Base-by-base conservation (phyloP, 2,797 vertebrate genomes). In the Hirundo rustica region DNA sequence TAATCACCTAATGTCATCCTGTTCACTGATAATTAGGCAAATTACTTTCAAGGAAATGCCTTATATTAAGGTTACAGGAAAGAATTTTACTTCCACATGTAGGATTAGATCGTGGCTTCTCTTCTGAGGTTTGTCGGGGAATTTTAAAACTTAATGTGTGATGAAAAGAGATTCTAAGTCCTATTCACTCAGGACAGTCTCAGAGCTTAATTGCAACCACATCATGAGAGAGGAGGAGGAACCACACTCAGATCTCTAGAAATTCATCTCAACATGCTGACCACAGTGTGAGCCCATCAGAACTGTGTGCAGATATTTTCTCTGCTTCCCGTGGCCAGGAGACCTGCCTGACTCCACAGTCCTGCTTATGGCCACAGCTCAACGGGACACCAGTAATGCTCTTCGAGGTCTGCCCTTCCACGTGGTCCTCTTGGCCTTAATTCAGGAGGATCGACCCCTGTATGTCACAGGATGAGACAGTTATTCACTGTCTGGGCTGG, bases 1-100 rank as follows among this genome's bases (percentile, higher is more conserved):
- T 83, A 95, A 96, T 95, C 91, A 85, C 72, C 83, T 77, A 87
- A 80, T 81, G 66, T 58, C 72, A 66, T 81, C 92, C 83, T 93
- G 68, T 68, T 95, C 75, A 51, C 23, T 82, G 87, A 34, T 70
- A 95, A 96, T 93, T 73, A 89, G 67, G 65, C 22, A 88, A 88
- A 95, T 93, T 85, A 74, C 26, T 21, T 73, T 67, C 40, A 89
- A 83, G 64, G 44, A 94, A 96, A 97, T 93, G 89, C 64, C 62
- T 89, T 62, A 30, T 36, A 38, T 30, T 60, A 84, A 86, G 40
- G 64, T 68, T 68, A 53, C 23, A 84, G 68, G 17, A 75, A 70
- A n/a, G 51, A 55, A 72, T 92, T 87, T 74, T 58, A 36, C 53
- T 78, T 84, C 54, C 36, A 92, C 6, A 3, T 64, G 42, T 34